Evolutionary conservation across 2,797 vertebrate genomes (phyloP).

Genomic region (Myripristis jacobus): DNA sequence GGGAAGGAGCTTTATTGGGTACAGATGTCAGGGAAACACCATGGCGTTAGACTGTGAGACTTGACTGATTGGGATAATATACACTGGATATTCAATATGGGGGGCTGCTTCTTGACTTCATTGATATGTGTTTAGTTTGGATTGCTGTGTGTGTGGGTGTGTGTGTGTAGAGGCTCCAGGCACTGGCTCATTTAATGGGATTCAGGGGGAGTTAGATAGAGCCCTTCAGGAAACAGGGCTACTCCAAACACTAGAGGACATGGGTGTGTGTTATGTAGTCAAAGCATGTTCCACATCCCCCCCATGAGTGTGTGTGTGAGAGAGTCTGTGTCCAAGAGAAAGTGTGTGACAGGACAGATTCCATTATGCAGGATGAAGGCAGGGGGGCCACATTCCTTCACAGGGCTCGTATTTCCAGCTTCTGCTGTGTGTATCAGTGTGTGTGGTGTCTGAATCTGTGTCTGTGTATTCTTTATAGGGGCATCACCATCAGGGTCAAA

Average conservation of each 20-base stretch:
- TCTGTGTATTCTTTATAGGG: conserved; percentile 56
- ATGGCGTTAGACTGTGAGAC: conserved; percentile 9
- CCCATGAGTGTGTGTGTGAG: conserved; percentile 43
- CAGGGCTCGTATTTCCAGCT: conserved; percentile 70
- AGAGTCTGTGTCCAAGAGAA: conserved; percentile 21
- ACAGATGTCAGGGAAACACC: conserved; percentile 8
- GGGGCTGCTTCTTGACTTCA: background rate
- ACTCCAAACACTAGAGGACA: conserved; percentile 27
- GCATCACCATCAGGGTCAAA: conserved; percentile 57
- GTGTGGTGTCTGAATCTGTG: conserved; percentile 52
- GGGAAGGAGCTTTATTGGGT: conserved; percentile 30
- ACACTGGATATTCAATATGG: conserved; percentile 21
- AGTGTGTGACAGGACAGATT: conserved; percentile 65
- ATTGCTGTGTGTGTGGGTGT: conserved; percentile 5
- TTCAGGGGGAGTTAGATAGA: conserved; percentile 17
- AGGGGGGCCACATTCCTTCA: conserved; percentile 72
- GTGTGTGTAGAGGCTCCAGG: background rate
- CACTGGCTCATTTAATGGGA: background rate
- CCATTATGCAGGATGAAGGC: conserved; percentile 57
- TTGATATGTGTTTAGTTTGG: conserved; percentile 1
- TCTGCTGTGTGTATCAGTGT: conserved; percentile 46
- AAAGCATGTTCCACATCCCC: conserved; percentile 53
- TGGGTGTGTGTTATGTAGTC: conserved; percentile 47
- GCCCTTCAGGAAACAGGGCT: background rate
- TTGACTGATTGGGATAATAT: conserved; percentile 11